phyloP scores from a whole-genome alignment of 2,888 invertebrate species.

The Cerceris ruficornis region DNA sequence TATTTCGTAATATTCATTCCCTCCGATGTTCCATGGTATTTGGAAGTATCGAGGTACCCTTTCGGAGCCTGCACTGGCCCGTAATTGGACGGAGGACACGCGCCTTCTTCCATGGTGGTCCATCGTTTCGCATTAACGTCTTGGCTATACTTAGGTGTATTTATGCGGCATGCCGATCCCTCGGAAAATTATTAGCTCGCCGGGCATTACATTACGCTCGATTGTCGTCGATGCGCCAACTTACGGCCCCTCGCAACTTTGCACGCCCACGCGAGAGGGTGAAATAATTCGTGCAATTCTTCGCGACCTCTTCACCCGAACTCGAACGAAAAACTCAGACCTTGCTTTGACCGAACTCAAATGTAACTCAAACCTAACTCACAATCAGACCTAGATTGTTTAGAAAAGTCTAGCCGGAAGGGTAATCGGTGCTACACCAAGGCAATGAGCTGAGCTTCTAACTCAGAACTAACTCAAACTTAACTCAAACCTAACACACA shows the following conservation, averaged over 20 bases:
- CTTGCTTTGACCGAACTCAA: no score
- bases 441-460: no score
- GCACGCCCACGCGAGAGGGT: background rate
- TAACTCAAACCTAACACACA: no score
- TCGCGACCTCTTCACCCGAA: background rate
- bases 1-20: background rate
- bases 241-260: conserved; percentile 26
- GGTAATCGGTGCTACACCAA: no score
- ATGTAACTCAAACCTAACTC: no score
- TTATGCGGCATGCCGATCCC: conserved; percentile 42
- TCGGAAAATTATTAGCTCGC: conserved; percentile 51
- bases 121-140: conserved; percentile 38
- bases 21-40: conserved; percentile 6
- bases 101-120: conserved; percentile 65
- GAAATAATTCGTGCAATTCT: background rate
- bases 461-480: no score
- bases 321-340: no score
- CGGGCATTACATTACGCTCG: conserved; percentile 29
- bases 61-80: conserved; percentile 14
- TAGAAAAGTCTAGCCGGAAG: no score
- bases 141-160: conserved; percentile 46
- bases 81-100: conserved; percentile 65
- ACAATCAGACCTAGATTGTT: no score
- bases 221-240: conserved; percentile 33
- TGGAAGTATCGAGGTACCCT: conserved; percentile 7